Evolutionary conservation across 2,888 invertebrate species (phyloP).

Genomic region (Gymnocheta viridis): DNA sequence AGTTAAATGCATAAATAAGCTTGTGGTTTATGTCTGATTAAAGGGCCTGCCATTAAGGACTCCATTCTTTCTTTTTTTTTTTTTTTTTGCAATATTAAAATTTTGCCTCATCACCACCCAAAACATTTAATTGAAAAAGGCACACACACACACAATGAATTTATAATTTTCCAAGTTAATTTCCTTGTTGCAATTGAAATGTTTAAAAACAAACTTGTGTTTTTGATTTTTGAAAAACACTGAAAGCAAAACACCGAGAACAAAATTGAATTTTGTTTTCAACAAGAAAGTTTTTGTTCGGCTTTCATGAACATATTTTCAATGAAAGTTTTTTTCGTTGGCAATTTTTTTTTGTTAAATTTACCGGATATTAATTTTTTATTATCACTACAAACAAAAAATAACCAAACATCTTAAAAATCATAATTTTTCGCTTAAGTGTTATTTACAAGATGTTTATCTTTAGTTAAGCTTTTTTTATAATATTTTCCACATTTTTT

Average conservation of each 20-base stretch:
- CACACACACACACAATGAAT: neutral
- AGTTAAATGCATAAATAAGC: constrained; percentile 70
- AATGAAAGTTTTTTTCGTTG: neutral
- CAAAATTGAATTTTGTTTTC: neutral
- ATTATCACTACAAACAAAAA: constrained; percentile 23
- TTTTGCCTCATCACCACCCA: neutral
- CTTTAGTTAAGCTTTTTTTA: constrained; percentile 34
- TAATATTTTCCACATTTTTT: too few species aligned
- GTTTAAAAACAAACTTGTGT: constrained; percentile 37
- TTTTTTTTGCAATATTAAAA: neutral
- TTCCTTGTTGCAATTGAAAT: constrained; percentile 37
- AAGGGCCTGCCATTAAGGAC: constrained; percentile 28
- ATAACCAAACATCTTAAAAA: constrained; percentile 17
- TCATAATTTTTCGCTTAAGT: constrained; percentile 20
- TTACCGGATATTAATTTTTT: constrained; percentile 67
- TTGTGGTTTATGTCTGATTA: constrained; percentile 68
- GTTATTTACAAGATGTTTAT: constrained; percentile 44
- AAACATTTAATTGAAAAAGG: neutral
- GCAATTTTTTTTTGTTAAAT: neutral
- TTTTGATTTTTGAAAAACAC: constrained; percentile 51
- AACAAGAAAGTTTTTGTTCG: neutral
- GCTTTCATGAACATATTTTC: neutral
- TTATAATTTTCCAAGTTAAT: constrained; percentile 47
- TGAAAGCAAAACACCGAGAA: neutral
- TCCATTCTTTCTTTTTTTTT: neutral